phyloP scores from a whole-genome alignment of 2,113 vertebrate species.

The Pheucticus melanocephalus region DNA sequence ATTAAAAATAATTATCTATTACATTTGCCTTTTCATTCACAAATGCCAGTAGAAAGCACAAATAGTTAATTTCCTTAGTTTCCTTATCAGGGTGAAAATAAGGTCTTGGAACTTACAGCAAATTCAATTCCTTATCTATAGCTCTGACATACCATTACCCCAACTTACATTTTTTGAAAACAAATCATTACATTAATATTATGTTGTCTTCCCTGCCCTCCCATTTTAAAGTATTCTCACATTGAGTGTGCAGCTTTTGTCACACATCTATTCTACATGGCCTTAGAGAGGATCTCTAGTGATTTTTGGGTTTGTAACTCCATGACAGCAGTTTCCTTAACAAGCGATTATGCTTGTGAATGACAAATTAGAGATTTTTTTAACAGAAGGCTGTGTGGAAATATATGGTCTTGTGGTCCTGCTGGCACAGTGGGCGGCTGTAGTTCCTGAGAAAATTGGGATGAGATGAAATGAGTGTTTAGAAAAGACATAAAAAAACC shows the following conservation, averaged over 20 bases:
- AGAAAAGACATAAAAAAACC: background rate
- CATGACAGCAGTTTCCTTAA: background rate
- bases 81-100: background rate
- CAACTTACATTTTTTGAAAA: background rate
- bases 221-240: background rate
- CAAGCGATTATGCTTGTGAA: background rate
- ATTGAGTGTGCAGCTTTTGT: background rate
- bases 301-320: background rate
- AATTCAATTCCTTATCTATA: background rate
- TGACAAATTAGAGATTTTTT: background rate
- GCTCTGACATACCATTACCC: background rate
- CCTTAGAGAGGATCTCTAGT: background rate
- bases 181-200: background rate
- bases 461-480: background rate
- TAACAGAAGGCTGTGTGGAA: background rate
- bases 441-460: background rate
- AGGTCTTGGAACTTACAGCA: background rate
- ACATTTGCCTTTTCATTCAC: background rate
- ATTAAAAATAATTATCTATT: background rate
- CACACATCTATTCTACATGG: background rate
- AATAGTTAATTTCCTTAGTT: background rate
- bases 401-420: background rate
- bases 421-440: background rate
- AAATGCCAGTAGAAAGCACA: background rate
- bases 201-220: background rate